These are phyloP conservation scores for Trematocara nigrifrons DNA, from an alignment of 2,113 vertebrate species.

Conservation along the genomic window DNA sequence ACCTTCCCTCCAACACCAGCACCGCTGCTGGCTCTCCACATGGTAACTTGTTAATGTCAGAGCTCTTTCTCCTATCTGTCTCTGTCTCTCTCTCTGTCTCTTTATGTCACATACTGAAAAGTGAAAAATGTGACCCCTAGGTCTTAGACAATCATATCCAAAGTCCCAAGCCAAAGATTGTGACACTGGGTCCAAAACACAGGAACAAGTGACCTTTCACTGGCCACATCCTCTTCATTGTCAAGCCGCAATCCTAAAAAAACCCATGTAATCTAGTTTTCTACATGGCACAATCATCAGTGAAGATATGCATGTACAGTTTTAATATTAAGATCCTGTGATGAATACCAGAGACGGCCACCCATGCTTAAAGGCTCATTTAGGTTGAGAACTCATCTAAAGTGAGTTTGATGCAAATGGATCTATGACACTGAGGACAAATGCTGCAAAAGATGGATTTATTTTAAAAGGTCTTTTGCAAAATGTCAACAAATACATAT, in stretches of 20 bases:
- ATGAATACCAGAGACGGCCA: neutral
- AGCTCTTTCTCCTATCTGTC: neutral
- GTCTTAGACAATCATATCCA: conserved; percentile 33
- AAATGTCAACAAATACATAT: neutral
- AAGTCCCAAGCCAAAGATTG: neutral
- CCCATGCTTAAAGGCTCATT: neutral
- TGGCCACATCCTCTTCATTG: neutral
- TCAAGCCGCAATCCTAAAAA: neutral
- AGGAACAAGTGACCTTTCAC: conserved; percentile 47
- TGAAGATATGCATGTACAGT: neutral
- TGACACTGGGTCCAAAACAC: conserved; percentile 3
- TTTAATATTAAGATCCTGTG: neutral
- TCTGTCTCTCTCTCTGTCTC: neutral
- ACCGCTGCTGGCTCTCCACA: conserved; percentile 33
- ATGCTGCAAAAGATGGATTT: conserved; percentile 2
- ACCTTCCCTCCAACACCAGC: conserved; percentile 54
- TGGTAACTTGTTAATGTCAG: conserved; percentile 51
- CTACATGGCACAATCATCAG: neutral
- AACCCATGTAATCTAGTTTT: neutral
- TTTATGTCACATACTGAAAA: neutral
- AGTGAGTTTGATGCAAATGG: neutral
- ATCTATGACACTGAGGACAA: neutral
- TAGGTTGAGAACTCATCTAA: conserved; percentile 17
- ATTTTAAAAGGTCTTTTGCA: neutral
- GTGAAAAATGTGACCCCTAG: conserved; percentile 28